These are phyloP conservation scores for Aphidoletes aphidimyza DNA, from an alignment of 2,888 invertebrate genomes.

Conservation along the genomic window DNA sequence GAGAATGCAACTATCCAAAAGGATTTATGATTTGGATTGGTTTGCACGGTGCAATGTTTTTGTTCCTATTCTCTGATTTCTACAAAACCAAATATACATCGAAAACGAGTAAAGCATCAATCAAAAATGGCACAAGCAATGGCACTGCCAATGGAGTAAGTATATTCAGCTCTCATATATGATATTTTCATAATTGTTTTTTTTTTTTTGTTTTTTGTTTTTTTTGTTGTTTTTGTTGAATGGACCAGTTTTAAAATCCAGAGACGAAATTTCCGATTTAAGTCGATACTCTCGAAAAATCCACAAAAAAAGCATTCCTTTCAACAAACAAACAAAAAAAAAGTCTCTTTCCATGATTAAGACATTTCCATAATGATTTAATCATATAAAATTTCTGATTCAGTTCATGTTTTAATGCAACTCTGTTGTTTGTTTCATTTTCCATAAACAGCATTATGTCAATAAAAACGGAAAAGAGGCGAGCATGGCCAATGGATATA, in stretches of 20 bases:
- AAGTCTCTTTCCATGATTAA: neutral
- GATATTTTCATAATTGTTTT: neutral
- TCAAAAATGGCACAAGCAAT: constrained; percentile 29
- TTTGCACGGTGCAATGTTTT: constrained; percentile 91
- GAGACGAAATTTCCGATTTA: constrained; percentile 6
- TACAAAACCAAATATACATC: constrained; percentile 81
- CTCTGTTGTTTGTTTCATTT: neutral
- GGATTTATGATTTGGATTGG: constrained; percentile 95
- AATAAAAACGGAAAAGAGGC: constrained; percentile 9
- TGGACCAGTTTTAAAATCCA: neutral
- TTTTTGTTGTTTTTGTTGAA: neutral
- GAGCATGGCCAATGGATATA: neutral
- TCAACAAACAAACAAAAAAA: neutral
- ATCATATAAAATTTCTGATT: neutral
- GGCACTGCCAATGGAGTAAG: constrained; percentile 41
- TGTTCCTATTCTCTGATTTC: constrained; percentile 94
- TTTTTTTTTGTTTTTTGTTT: neutral
- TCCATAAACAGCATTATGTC: neutral
- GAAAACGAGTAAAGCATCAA: neutral
- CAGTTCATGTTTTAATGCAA: neutral
- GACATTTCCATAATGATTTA: neutral
- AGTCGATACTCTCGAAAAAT: neutral
- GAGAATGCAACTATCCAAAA: constrained; percentile 91
- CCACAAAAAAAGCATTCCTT: neutral
- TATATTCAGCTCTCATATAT: too few relatives aligned